Base-by-base conservation (phyloP, 1,140 invertebrate genomes). In the Lucilia sericata region DNA sequence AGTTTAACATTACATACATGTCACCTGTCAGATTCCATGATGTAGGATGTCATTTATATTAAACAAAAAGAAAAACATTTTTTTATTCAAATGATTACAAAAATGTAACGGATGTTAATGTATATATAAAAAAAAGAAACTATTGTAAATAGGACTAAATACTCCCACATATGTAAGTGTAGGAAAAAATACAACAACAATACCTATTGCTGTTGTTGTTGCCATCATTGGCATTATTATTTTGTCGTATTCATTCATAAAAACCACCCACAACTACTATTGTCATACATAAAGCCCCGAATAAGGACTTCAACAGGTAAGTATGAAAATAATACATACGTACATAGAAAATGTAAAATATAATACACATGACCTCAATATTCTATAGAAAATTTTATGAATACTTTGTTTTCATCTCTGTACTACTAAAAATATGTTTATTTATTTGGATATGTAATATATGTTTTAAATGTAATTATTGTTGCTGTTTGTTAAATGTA, bases 251-350 rank as follows among this genome's bases (percentile, higher is more conserved):
- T 42, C 42, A 42, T 42, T 42, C 42, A 42, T 42, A 42, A 42
- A n/a, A 42, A 7, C 42, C 42, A 42, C 42, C 42, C 42, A 55
- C 51, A 55, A 55, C 17, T 55, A 55, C 17, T 55, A n/a, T 55
- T 17, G 17, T 55, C 51, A 55, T 55, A 55, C 12, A 55, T 7
- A 55, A 49, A 12, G 49, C 51, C 2, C 51, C 12, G 12, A 55
- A 76, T 30, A 76, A 80, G 76, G 42, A 49, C 47, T 47, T 80
- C 76, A 80, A 80, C 76, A 80, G 76, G 76, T 80, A 80, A 49
- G 76, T 80, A 60, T 21, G 21, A 3, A 30, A 25, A 70, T n/a
- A n/a, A 60, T 14, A n/a, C 3, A n/a, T 60, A 60, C 19, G 0
- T 9, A 60, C 42, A 42, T n/a, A 60, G n/a, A 60, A 60, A 60